These are phyloP conservation scores for Odontocerum albicorne DNA, from an alignment of 2,888 invertebrate genomes.

Conservation along the genomic window DNA sequence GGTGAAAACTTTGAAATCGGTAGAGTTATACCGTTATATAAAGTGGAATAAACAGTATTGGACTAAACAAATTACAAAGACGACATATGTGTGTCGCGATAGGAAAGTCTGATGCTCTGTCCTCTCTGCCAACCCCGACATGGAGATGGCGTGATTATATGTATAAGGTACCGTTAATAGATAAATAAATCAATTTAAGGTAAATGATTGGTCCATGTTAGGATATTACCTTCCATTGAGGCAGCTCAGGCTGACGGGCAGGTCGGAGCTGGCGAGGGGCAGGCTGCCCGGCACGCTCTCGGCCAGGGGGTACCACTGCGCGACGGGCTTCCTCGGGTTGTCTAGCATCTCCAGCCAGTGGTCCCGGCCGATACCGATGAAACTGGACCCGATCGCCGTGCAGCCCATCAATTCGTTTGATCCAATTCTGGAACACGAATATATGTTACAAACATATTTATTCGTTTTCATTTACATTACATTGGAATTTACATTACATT, in stretches of 20 bases:
- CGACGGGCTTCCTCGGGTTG: constrained; percentile 79
- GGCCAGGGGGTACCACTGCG: constrained; percentile 80
- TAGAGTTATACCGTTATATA: no score
- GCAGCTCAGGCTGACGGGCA: constrained; percentile 66
- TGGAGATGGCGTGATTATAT: no score
- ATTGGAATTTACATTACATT: no score
- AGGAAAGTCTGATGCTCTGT: no score
- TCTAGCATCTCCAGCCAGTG: constrained; percentile 87
- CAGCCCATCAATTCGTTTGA: constrained; percentile 86
- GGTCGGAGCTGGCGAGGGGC: constrained; percentile 55
- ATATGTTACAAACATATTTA: no score
- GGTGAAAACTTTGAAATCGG: no score
- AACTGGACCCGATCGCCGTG: constrained; percentile 75
- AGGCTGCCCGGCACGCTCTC: constrained; percentile 70
- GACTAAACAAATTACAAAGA: no score
- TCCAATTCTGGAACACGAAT: constrained; percentile 70
- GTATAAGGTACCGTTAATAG: no score
- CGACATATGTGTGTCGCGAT: no score
- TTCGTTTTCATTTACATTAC: no score
- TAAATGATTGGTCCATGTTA: background rate
- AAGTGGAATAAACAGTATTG: no score
- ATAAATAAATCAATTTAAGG: background rate
- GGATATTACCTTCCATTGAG: constrained; percentile 65
- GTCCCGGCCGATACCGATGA: constrained; percentile 76
- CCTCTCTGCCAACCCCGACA: no score